Evolutionary conservation across 2,888 invertebrate genomes (phyloP).

Genomic region (Rosalia funebris): DNA sequence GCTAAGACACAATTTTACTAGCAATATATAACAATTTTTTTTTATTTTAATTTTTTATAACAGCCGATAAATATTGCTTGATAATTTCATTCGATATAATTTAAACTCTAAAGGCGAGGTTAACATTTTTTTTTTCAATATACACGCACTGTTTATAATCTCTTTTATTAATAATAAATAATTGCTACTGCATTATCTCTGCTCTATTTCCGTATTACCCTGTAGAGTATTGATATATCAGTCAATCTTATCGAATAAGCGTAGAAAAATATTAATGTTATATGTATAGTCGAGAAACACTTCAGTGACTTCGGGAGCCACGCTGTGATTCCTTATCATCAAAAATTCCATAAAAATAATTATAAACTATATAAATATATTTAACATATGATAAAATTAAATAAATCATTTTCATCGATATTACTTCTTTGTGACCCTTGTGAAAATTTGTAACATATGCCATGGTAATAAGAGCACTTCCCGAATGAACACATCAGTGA

Average conservation of each 20-base stretch:
- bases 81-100: neutral
- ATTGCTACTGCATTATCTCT: neutral
- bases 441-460: neutral
- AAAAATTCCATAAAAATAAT: conserved; percentile 48
- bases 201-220: neutral
- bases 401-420: conserved; percentile 4
- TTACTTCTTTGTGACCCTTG: conserved; percentile 1
- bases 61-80: conserved; percentile 6
- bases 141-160: too few relatives aligned
- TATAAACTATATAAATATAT: conserved; percentile 49
- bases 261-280: conserved; percentile 27
- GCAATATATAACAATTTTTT: neutral
- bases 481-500: conserved; percentile 2
- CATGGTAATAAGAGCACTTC: conserved; percentile 26
- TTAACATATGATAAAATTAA: conserved; percentile 35
- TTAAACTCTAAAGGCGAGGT: neutral
- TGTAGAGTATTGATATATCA: conserved; percentile 11
- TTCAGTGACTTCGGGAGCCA: neutral
- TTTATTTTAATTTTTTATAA: neutral
- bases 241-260: conserved; percentile 18
- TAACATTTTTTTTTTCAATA: too few relatives aligned
- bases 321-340: conserved; percentile 30
- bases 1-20: neutral
- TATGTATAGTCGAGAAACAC: conserved; percentile 21
- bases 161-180: neutral